Evolutionary conservation across 2,888 invertebrate species (phyloP), one percentile per base, ranked within the genome.

Genomic region (Drosophila stalkeri): DNA sequence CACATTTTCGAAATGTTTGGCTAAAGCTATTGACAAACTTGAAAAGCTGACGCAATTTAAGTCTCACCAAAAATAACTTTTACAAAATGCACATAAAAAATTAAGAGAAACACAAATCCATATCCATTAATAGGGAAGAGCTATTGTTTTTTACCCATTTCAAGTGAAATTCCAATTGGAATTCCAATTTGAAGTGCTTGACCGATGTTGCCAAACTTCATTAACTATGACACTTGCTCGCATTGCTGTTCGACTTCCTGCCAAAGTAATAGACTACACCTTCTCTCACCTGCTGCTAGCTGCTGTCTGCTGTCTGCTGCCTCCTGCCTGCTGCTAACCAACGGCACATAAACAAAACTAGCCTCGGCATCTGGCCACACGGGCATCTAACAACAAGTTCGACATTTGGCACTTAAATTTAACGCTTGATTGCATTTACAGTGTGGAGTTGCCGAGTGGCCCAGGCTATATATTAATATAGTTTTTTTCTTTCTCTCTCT

Each of bases 341-440:
- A 62, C 70, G 72, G 72, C 71, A 71, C 71, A 70, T 62, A 61
- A 76, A 70, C 54, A 61, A 74, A 81, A 75, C 80, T 86, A 82
- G 74, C 72, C 81, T 33, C 23, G 70, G 65, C 76, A 74, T 70
- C 74, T 74, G 73, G 72, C 65, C 77, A 68, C 64, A 76, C 72
- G 74, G 51, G 75, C 89, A 73, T 78, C 87, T 86, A 85, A 86
- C 89, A 83, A 81, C 89, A 84, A 83, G 75, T 86, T 89, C 89
- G 85, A 86, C 87, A 84, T 84, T 85, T 86, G 89, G 87, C 87
- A 89, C 89, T 89, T 86, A 84, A 85, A 89, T 87, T 84, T 84
- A 88, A 89, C 86, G 90, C 82, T 86, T 90, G 87, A 88, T 90
- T 88, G 87, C 87, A 79, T 86, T 90, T 76, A 67, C 80, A 63